Evolutionary conservation across 2,797 vertebrate species (phyloP), one percentile per base, ranked within the genome.

Genomic region (Rousettus madagascariensis): DNA sequence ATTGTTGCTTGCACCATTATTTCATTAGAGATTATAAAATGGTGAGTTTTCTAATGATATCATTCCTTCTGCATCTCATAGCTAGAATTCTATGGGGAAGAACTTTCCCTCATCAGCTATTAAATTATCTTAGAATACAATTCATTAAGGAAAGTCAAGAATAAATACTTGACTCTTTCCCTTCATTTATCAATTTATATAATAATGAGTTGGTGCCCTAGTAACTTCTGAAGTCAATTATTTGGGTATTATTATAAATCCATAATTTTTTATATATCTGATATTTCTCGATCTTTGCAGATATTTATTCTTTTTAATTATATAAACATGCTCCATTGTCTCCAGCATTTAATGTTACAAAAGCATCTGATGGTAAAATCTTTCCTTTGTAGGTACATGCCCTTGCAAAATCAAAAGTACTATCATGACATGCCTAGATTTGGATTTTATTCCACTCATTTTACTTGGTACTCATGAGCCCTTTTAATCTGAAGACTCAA

Each of bases 401-500:
- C 51, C 63, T 90, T 93, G 75, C 93, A 93, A 89, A 89, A 63
- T 91, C 53, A 86, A 71, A 94, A 57, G 26, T 49, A 71, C 30
- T 91, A 87, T 41, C 9, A 71, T 13, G 15, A 77, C 43, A 91
- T 53, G 43, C 86, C 38, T 79, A 91, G 16, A 33, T 72, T 22
- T 65, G 51, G 15, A 61, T 51, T 26, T 74, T 63, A 72, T 59
- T 92, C 33, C 59, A 53, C 57, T 91, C 41, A 72, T 66, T 30
- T 85, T 80, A 46, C 28, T 61, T 33, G 9, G 36, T 53, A 85
- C 17, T 59, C 74, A 19, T 86, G 20, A 49, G 13, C 11, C 43
- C 41, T 61, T 77, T 68, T 84, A 65, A 75, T 57, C 46, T 91
- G 41, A 93, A 61, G 38, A 63, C 30, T 75, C 24, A 33, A 33